phyloP scores from a whole-genome alignment of 2,888 invertebrate species.

The Encarsia formosa region DNA sequence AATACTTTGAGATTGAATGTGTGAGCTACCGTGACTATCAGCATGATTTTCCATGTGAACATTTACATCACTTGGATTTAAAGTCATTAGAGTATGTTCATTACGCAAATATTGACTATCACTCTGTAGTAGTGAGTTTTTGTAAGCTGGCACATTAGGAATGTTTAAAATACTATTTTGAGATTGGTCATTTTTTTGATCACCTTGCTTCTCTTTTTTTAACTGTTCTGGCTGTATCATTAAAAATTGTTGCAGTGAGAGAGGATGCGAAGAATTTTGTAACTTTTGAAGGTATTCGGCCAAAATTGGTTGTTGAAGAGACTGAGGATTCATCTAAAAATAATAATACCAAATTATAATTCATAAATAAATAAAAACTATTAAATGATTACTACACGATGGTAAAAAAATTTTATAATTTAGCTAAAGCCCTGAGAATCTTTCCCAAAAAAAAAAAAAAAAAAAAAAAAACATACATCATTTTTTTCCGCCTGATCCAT shows the following conservation, averaged over 20 bases:
- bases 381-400: too few relatives aligned
- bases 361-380: too few relatives aligned
- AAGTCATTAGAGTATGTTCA: constrained; percentile 41
- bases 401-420: too few relatives aligned
- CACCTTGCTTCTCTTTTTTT: constrained; percentile 44
- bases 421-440: too few relatives aligned
- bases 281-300: constrained; percentile 49
- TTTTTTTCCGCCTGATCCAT: too few relatives aligned
- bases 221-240: constrained; percentile 44
- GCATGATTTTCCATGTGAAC: constrained; percentile 39
- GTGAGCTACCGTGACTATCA: constrained; percentile 32
- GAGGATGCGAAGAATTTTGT: constrained; percentile 44
- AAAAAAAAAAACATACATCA: too few relatives aligned
- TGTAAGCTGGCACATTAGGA: constrained; percentile 45
- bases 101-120: constrained; percentile 38
- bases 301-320: constrained; percentile 44
- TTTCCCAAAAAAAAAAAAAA: too few relatives aligned
- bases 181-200: constrained; percentile 38
- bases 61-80: constrained; percentile 44
- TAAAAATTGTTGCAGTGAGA: constrained; percentile 47
- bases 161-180: constrained; percentile 48
- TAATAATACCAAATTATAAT: too few relatives aligned
- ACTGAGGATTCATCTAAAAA: constrained; percentile 38
- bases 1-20: constrained; percentile 23
- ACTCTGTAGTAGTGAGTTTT: constrained; percentile 40